Evolutionary conservation across 1,140 invertebrate species (phyloP).

Genomic region (Drosophila albomicans): DNA sequence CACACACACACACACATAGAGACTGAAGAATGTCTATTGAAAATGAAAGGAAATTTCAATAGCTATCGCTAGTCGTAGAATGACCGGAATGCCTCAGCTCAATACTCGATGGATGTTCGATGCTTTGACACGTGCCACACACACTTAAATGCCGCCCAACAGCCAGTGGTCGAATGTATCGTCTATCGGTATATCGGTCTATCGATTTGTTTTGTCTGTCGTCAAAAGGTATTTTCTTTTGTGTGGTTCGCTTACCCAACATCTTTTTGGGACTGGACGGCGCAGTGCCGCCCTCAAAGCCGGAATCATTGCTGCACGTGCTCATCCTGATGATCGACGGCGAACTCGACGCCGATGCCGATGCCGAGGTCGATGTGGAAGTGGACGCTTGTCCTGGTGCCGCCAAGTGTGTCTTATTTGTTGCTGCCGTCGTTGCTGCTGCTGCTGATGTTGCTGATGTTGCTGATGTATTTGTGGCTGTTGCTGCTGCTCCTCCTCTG

Average conservation of each 20-base stretch:
- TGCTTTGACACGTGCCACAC: neutral
- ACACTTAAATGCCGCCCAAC: neutral
- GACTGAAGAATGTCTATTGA: constrained; percentile 25
- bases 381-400: constrained; percentile 10
- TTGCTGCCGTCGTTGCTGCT: neutral
- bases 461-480: neutral
- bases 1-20: neutral
- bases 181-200: neutral
- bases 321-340: constrained; percentile 83
- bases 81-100: neutral
- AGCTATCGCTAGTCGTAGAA: constrained; percentile 2
- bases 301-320: constrained; percentile 85
- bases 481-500: neutral
- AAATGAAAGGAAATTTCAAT: constrained; percentile 50
- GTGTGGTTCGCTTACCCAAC: constrained; percentile 75
- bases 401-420: neutral
- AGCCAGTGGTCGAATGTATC: neutral
- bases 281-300: constrained; percentile 84
- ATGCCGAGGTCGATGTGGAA: neutral
- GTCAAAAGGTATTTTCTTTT: neutral
- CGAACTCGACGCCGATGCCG: constrained; percentile 34
- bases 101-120: neutral
- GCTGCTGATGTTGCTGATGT: neutral
- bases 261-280: constrained; percentile 85
- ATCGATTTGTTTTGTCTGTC: constrained; percentile 17